Conservation (phyloP, 2,113 vertebrate species). For the Hemibates koningsi region DNA sequence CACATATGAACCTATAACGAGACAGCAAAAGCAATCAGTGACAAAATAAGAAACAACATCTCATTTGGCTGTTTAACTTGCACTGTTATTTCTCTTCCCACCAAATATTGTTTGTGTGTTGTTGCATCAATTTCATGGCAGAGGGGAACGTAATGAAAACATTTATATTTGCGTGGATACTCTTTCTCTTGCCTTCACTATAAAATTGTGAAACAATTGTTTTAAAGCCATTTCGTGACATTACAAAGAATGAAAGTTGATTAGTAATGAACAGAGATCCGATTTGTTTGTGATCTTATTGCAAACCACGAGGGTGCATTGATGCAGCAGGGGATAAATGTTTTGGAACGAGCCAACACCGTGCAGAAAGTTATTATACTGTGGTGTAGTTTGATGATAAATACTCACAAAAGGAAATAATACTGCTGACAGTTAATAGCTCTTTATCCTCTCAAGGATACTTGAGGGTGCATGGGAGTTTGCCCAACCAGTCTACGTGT, state of each 20-base stretch:
- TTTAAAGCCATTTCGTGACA: conserved; percentile 18
- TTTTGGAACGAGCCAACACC: background rate
- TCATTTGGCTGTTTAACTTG: background rate
- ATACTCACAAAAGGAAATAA: background rate
- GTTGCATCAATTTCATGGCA: conserved; percentile 26
- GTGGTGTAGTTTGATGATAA: background rate
- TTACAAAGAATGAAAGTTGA: background rate
- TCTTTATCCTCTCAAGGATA: background rate
- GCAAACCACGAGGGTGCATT: background rate
- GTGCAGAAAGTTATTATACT: background rate
- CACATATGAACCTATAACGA: background rate
- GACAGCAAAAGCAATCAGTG: background rate
- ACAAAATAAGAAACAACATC: background rate
- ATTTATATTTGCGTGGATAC: background rate
- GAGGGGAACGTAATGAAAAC: conserved; percentile 9
- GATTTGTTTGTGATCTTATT: background rate
- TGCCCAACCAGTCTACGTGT: background rate
- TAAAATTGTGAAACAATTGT: conserved; percentile 20
- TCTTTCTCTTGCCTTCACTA: background rate
- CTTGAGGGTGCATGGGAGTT: background rate
- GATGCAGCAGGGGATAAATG: background rate
- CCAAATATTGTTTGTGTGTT: background rate
- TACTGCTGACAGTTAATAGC: background rate
- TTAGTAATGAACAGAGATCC: conserved; percentile 8
- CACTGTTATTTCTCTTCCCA: background rate